phyloP scores from a whole-genome alignment of 2,888 invertebrate genomes.

The Muscina levida region DNA sequence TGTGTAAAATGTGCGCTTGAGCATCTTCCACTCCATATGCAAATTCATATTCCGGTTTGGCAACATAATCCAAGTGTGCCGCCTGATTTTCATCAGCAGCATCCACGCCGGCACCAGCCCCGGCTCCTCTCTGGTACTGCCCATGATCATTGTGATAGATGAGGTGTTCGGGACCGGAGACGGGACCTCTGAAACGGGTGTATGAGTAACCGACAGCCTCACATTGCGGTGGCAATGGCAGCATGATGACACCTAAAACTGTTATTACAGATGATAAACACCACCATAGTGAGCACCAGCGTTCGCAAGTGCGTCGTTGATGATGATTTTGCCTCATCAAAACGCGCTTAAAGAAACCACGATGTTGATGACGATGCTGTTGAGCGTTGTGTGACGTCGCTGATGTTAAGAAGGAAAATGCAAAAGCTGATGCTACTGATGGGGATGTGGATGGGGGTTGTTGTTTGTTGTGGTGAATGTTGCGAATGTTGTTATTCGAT shows the following conservation, averaged over 20 bases:
- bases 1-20: slow-evolving; percentile 86
- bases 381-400: too few species aligned
- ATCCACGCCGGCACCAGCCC: slow-evolving; percentile 76
- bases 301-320: slow-evolving; percentile 22
- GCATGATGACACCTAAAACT: slow-evolving; percentile 44
- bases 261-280: slow-evolving; percentile 55
- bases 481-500: slow-evolving; percentile 44
- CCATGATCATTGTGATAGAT: slow-evolving; percentile 72
- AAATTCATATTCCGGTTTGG: slow-evolving; percentile 88
- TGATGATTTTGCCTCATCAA: neutral
- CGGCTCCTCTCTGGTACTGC: slow-evolving; percentile 10
- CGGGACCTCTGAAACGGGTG: slow-evolving; percentile 87
- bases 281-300: slow-evolving; percentile 20
- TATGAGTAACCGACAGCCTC: slow-evolving; percentile 84
- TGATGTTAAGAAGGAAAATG: too few species aligned
- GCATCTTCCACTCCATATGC: slow-evolving; percentile 89
- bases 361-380: too few species aligned
- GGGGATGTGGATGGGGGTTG: neutral
- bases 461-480: slow-evolving; percentile 27
- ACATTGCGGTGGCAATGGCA: slow-evolving; percentile 58
- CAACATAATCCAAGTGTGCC: slow-evolving; percentile 85
- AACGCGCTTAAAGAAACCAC: neutral
- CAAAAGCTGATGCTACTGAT: too few species aligned
- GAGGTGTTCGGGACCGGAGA: slow-evolving; percentile 83
- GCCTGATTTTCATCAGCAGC: slow-evolving; percentile 69